Evolutionary conservation across 53 echinoderm and acorn worm species (phyloP).

Genomic region (Pentamera pediparva): DNA sequence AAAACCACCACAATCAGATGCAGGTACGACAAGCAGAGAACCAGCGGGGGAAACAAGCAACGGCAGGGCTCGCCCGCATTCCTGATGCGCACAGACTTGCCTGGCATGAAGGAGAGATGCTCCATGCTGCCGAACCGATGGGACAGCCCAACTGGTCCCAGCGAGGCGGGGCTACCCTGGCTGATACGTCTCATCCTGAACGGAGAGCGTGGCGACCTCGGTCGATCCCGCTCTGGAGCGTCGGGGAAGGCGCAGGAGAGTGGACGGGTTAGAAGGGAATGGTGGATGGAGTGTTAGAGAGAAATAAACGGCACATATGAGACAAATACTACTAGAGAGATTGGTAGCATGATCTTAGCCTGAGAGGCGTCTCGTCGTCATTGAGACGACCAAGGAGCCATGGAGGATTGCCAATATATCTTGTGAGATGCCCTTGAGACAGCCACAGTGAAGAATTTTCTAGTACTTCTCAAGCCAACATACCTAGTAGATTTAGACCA

Average conservation of each 20-base stretch:
- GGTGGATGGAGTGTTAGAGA: constrained; percentile 3
- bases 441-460: no score
- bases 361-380: no score
- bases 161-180: constrained; percentile 82
- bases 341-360: no score
- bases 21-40: background rate
- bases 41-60: background rate
- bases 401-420: no score
- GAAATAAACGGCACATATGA: background rate
- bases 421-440: no score
- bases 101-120: constrained; percentile 84
- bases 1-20: background rate
- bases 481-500: no score
- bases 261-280: background rate
- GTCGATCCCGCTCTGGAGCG: constrained; percentile 18
- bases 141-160: constrained; percentile 72
- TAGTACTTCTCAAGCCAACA: no score
- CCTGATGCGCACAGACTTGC: constrained; percentile 54
- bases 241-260: background rate
- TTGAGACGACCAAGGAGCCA: no score
- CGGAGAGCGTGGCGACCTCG: constrained; percentile 65
- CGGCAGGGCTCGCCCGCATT: background rate
- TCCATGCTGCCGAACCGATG: constrained; percentile 94
- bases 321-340: background rate
- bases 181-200: constrained; percentile 80